Conservation (phyloP, 1,140 invertebrate species). For the Diabrotica undecimpunctata region DNA sequence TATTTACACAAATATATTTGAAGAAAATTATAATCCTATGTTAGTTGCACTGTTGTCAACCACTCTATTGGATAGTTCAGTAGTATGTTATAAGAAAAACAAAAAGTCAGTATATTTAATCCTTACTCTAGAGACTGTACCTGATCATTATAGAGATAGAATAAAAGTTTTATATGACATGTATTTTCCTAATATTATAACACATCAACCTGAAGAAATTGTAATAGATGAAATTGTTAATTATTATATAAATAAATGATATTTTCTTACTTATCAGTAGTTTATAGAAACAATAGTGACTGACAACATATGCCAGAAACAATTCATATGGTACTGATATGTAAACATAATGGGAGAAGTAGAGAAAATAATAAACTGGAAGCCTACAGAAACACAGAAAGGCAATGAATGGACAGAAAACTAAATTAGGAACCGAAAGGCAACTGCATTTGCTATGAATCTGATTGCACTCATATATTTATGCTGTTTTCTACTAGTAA, state of each 20-base stretch:
- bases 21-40: constrained; percentile 20
- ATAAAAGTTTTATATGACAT: constrained; percentile 32
- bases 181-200: constrained; percentile 30
- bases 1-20: constrained; percentile 26
- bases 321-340: no score
- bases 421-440: no score
- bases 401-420: no score
- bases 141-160: constrained; percentile 11
- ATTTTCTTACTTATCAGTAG: neutral
- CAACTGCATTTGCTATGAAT: no score
- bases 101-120: constrained; percentile 10
- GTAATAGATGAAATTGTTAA: constrained; percentile 19
- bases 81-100: constrained; percentile 24
- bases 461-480: no score
- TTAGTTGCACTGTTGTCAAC: constrained; percentile 26
- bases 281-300: no score
- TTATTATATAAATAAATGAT: constrained; percentile 15
- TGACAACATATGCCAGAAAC: no score
- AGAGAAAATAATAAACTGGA: no score
- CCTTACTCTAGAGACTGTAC: neutral
- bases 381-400: no score
- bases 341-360: no score
- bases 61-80: constrained; percentile 28
- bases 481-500: no score
- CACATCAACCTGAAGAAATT: constrained; percentile 14